A percentile compares a stretch with the other conserved stretches of the same genome.
Evolutionary conservation across 2,888 invertebrate species (phyloP).

Genomic region (Mesoligia furuncula): DNA sequence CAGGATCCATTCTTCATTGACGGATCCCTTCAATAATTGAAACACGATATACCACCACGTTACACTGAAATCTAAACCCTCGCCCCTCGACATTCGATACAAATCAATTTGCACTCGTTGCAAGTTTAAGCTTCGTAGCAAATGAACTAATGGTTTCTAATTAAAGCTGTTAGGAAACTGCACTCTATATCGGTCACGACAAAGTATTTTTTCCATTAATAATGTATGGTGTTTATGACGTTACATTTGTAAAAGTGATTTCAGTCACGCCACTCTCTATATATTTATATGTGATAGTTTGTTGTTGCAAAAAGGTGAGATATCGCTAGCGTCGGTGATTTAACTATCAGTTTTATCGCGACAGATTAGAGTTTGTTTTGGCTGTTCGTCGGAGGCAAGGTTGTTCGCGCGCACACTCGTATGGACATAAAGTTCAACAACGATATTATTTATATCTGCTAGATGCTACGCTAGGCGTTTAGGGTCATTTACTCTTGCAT

Average conservation of each 20-base stretch:
- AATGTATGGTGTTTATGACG: constrained; percentile 73
- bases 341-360: constrained; percentile 71
- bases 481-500: constrained; percentile 84
- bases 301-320: constrained; percentile 73
- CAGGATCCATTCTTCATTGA: constrained; percentile 80
- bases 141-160: constrained; percentile 81
- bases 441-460: constrained; percentile 85
- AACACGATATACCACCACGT: constrained; percentile 78
- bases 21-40: constrained; percentile 81
- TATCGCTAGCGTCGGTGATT: constrained; percentile 58
- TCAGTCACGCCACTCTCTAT: constrained; percentile 86
- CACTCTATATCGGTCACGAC: constrained; percentile 73
- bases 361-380: constrained; percentile 69
- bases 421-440: constrained; percentile 77
- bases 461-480: constrained; percentile 81
- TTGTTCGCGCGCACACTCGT: constrained; percentile 65
- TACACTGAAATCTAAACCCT: constrained; percentile 80
- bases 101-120: constrained; percentile 73
- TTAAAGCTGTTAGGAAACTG: constrained; percentile 76
- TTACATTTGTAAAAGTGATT: constrained; percentile 78
- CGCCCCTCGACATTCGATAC: constrained; percentile 69
- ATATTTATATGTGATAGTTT: constrained; percentile 77
- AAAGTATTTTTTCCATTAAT: constrained; percentile 78
- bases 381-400: constrained; percentile 47
- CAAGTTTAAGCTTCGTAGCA: constrained; percentile 74